These are phyloP conservation scores for Microcebus griseorufus DNA, from an alignment of 2,113 vertebrate genomes.

Conservation along the genomic window DNA sequence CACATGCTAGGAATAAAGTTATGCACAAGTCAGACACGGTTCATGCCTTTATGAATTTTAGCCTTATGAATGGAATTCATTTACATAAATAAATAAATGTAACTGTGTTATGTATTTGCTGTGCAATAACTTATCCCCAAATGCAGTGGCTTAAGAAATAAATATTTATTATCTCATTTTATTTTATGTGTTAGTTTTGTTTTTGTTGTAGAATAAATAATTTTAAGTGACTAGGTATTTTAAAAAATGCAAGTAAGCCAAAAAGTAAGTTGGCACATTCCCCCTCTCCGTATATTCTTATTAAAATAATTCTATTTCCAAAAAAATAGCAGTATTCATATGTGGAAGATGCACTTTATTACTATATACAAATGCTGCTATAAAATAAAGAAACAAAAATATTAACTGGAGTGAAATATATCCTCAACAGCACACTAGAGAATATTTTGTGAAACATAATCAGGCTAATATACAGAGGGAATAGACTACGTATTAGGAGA, in stretches of 20 bases:
- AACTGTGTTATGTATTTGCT: not conserved
- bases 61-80: not conserved
- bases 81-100: not conserved
- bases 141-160: not conserved
- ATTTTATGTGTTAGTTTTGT: not conserved
- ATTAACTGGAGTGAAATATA: not conserved
- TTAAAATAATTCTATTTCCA: not conserved
- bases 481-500: not conserved
- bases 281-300: not conserved
- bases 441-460: not conserved
- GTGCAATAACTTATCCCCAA: not conserved
- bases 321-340: not conserved
- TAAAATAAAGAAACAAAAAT: not conserved
- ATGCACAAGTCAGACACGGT: not conserved
- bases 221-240: not conserved
- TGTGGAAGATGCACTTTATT: not conserved
- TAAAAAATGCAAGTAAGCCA: not conserved
- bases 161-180: not conserved
- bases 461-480: not conserved
- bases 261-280: not conserved
- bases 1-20: not conserved
- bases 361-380: not conserved
- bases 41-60: not conserved
- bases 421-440: not conserved
- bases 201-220: not conserved